These are phyloP conservation scores for Dipodomys ordii DNA, from an alignment of 2,113 vertebrate species.

Conservation along the genomic window DNA sequence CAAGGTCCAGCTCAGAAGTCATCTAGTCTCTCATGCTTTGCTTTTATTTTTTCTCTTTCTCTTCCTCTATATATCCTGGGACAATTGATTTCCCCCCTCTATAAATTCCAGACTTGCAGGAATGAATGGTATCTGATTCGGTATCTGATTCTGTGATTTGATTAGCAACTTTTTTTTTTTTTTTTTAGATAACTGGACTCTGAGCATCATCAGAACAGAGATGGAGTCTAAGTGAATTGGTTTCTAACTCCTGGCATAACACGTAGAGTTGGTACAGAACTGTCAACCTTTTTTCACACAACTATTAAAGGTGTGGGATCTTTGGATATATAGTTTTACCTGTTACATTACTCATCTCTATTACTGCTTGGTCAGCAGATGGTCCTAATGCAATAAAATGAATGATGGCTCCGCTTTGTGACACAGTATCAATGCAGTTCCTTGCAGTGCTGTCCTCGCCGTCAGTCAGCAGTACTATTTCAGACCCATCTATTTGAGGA, in stretches of 20 bases:
- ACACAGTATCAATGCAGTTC: constrained; percentile 50
- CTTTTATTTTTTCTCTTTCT: not conserved
- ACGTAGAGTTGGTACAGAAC: not conserved
- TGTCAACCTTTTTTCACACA: not conserved
- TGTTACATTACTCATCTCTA: constrained; percentile 55
- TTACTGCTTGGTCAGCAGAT: constrained; percentile 50
- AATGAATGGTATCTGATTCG: not conserved
- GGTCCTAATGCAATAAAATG: constrained; percentile 83
- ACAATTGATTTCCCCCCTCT: not conserved
- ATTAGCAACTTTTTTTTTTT: not conserved
- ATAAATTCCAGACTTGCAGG: not conserved
- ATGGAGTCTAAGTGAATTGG: not conserved
- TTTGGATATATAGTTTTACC: constrained; percentile 61
- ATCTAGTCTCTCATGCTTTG: not conserved
- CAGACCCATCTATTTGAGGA: constrained; percentile 55
- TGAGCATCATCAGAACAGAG: not conserved
- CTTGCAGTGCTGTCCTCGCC: constrained; percentile 65
- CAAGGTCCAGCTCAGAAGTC: not conserved
- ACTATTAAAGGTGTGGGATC: not conserved
- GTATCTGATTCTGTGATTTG: not conserved
- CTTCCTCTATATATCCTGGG: not conserved
- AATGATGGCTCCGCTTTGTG: constrained; percentile 77
- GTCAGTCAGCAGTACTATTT: constrained; percentile 83
- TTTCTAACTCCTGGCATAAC: not conserved
- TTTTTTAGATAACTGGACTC: not conserved